phyloP scores from a whole-genome alignment of 2,888 invertebrate species.

The Criorhina ranunculi region DNA sequence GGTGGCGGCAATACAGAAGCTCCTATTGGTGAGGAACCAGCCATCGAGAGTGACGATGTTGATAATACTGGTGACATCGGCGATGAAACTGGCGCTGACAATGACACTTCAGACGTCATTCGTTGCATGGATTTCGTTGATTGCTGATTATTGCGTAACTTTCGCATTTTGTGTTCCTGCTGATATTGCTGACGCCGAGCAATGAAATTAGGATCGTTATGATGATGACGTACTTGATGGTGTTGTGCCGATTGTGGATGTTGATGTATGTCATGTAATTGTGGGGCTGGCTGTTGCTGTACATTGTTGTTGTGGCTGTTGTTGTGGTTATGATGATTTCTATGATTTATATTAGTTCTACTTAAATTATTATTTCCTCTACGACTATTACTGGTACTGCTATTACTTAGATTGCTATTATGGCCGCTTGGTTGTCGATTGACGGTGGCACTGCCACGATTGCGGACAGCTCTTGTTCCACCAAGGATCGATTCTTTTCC shows the following conservation, averaged over 20 bases:
- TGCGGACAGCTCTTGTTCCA: conserved; percentile 56
- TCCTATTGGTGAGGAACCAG: conserved; percentile 59
- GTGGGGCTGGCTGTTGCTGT: conserved; percentile 77
- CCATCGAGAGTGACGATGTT: conserved; percentile 57
- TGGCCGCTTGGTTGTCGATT: conserved; percentile 78
- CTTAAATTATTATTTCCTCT: conserved; percentile 80
- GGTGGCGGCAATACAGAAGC: conserved; percentile 75
- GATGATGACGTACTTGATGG: conserved; percentile 83
- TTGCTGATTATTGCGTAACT: conserved; percentile 78
- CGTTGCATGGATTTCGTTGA: conserved; percentile 78
- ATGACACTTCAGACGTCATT: conserved; percentile 65
- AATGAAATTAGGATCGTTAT: conserved; percentile 82
- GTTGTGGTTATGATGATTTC: conserved; percentile 76
- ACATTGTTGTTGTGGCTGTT: conserved; percentile 74
- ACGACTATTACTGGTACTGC: conserved; percentile 77
- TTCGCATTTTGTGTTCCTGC: conserved; percentile 80
- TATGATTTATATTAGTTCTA: conserved; percentile 80
- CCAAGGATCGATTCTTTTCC: conserved; percentile 27
- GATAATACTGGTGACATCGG: conserved; percentile 63
- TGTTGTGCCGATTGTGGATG: conserved; percentile 79
- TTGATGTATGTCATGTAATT: conserved; percentile 73
- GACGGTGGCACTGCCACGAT: conserved; percentile 77
- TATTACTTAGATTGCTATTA: conserved; percentile 79
- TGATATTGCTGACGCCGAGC: conserved; percentile 82
- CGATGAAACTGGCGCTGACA: conserved; percentile 72